Evolutionary conservation across 1,140 invertebrate species (phyloP).

Genomic region (Drosophila biarmipes): DNA sequence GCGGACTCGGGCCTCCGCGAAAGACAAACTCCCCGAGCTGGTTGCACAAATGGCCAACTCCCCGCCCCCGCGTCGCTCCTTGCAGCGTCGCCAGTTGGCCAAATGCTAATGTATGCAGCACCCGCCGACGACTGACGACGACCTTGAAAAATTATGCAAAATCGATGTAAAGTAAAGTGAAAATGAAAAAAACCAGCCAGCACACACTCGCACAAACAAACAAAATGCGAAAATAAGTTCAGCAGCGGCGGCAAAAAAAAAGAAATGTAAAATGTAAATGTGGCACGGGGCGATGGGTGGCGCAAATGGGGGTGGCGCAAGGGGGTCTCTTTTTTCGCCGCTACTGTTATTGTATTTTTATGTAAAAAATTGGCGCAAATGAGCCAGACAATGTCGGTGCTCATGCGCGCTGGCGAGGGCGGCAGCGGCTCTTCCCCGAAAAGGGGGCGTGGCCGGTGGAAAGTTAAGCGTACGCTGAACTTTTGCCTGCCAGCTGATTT

Average conservation of each 20-base stretch:
- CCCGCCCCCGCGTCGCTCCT: conserved; percentile 11
- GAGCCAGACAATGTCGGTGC: conserved; percentile 81
- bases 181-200: conserved; percentile 37
- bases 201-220: conserved; percentile 58
- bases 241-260: conserved; percentile 57
- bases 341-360: conserved; percentile 68
- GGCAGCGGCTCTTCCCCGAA: conserved; percentile 8
- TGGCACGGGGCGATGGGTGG: conserved; percentile 55
- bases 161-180: conserved; percentile 76
- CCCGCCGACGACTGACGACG: conserved; percentile 68
- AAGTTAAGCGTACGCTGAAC: conserved; percentile 82
- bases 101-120: conserved; percentile 83
- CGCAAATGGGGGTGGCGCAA: neutral
- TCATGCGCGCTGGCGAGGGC: conserved; percentile 68
- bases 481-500: conserved; percentile 78
- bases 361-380: conserved; percentile 81
- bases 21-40: conserved; percentile 46
- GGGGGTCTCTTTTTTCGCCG: conserved; percentile 23
- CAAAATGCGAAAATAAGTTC: conserved; percentile 83
- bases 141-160: conserved; percentile 84
- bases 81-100: conserved; percentile 57
- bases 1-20: conserved; percentile 2
- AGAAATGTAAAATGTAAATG: conserved; percentile 73
- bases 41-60: conserved; percentile 57
- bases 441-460: conserved; percentile 39